Evolutionary conservation across 2,113 vertebrate genomes (phyloP), one percentile per base, ranked within the genome.

Genomic region (Barnardius zonarius): DNA sequence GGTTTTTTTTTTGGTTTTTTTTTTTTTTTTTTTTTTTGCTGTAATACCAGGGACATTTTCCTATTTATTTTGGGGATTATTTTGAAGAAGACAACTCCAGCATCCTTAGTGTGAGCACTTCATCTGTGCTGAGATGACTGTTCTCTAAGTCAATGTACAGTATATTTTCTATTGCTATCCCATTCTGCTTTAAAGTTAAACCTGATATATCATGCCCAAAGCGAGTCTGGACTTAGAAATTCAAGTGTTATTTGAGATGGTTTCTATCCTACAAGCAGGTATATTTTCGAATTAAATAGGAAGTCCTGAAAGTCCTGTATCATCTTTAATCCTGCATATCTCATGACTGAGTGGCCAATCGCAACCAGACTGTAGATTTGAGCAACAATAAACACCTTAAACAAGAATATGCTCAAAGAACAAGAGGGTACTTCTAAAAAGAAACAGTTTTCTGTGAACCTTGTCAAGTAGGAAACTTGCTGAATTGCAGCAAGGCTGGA

Each of bases 391-490:
- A 89, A 51, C 92, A 83, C 72, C 86, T 61, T 7, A 37, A 62
- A 33, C 16, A 33, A 82, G 74, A 41, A 73, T 4, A 12, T 73
- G 92, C 88, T 93, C 79, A 87, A 90, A 69, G 39, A 86, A 66
- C 54, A 37, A 3, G 5, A 17, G 72, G 93, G 57, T 67, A 46
- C 70, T 90, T 66, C 62, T 30, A 67, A 63, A 67, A 81, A 48
- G 43, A 27, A 46, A 39, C 24, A 24, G 78, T 69, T 82, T 69
- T 72, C 62, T 82, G 92, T 94, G 92, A 80, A 73, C 76, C 76
- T 63, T 88, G 95, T 92, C 51, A 51, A 77, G 78, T 74, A 51
- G 89, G 92, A 31, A 33, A 77, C 88, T 84, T 92, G 95, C 95
- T 95, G 64, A 63, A 46, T 57, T 64, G 61, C 88, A 90, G 89